phyloP scores from a whole-genome alignment of 2,113 vertebrate genomes.

The Syngnathoides biaculeatus region DNA sequence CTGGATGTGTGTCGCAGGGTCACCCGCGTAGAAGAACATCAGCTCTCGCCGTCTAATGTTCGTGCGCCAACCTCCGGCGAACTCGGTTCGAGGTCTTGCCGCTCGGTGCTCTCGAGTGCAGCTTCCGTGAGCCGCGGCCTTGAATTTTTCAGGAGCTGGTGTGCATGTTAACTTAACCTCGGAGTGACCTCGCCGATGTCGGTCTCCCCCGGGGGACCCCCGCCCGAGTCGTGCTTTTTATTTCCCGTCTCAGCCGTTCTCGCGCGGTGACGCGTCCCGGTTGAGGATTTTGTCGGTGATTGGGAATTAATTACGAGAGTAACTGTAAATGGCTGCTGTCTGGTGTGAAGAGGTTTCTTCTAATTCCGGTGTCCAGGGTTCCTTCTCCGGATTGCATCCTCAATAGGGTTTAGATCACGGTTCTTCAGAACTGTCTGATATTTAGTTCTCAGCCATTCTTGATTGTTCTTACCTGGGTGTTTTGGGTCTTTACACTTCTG shows the following conservation, averaged over 20 bases:
- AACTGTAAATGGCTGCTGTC: background rate
- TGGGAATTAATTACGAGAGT: background rate
- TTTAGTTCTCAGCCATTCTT: no score
- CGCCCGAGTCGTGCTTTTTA: slow-evolving; percentile 21
- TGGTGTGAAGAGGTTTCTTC: slow-evolving; percentile 11
- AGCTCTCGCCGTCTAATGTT: slow-evolving; percentile 9
- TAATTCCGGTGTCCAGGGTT: background rate
- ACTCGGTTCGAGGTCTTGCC: slow-evolving; percentile 48
- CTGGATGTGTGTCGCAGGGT: slow-evolving; percentile 39
- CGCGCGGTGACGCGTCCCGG: slow-evolving; percentile 37
- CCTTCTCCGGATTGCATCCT: background rate
- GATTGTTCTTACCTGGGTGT: no score
- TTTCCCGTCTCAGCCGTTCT: slow-evolving; percentile 22
- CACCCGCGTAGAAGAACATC: slow-evolving; percentile 52
- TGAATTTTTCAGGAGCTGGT: slow-evolving; percentile 72
- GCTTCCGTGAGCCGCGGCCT: slow-evolving; percentile 60
- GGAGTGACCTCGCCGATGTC: slow-evolving; percentile 64
- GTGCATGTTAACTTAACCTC: slow-evolving; percentile 70
- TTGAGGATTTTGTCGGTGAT: slow-evolving; percentile 30
- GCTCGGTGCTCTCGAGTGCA: slow-evolving; percentile 46
- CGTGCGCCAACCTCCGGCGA: slow-evolving; percentile 13
- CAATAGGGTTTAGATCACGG: background rate
- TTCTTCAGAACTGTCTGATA: no score
- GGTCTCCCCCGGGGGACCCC: slow-evolving; percentile 42
- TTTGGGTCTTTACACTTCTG: no score